Base-by-base conservation (phyloP, 2,113 vertebrate species). In the Hystrix brachyura region DNA sequence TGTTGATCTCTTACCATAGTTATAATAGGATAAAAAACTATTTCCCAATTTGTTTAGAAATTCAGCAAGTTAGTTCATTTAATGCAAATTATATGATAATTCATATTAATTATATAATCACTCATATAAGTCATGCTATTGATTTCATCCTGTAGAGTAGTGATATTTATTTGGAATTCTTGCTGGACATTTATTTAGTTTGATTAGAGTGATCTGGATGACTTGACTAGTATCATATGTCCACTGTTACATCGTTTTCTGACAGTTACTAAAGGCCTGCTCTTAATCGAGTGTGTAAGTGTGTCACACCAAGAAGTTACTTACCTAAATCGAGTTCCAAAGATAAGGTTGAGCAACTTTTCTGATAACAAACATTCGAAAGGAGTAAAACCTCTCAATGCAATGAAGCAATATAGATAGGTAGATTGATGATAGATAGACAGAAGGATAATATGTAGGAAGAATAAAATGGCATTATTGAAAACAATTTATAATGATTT, bases 21-120 rank as follows among this genome's bases (percentile, higher is more conserved):
- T 95, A 34, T 71, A 94, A 25, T 79, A 38, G 5, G 48, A 62
- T 64, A 79, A 92, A 90, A 88, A 57, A 3, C 11, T 3, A 38
- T 86, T 86, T 67, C 4, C 8, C 19, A 43, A 55, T 38, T 85
- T 94, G 17, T 87, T 92, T 17, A 76, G n/a, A 83, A 91, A 90
- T 87, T 27, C 55, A 94, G 85, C 83, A 43, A 17, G 55, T 92
- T 29, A 90, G 19, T 87, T 94, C 60, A 71, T 82, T 96, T 65
- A 72, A 74, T 23, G 86, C 59, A 86, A 96, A 64, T 93, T 48
- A 60, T 60, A 74, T 62, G 4, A 48, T 51, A 34, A 74, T 84
- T 43, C 38, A 46, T 76, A 27, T 27, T 72, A 96, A 69, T 96
- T 43, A 62, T 71, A 62, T 84, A 29, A 48, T 51, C 17, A 62